phyloP scores from a whole-genome alignment of 2,113 vertebrate genomes.

The Cololabis saira region DNA sequence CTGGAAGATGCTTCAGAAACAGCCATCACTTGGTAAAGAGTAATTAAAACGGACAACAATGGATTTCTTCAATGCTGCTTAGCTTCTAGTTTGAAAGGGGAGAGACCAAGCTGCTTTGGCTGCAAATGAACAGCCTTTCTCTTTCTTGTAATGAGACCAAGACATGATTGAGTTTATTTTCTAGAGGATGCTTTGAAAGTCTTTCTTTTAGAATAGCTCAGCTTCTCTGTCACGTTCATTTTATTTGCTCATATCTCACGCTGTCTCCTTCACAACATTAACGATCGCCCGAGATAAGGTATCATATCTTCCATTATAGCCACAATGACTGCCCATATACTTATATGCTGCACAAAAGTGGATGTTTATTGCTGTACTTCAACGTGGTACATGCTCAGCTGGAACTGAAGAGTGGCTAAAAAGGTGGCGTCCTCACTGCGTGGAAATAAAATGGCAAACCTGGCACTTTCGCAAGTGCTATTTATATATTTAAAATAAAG shows the following conservation, averaged over 20 bases:
- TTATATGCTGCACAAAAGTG: conserved; percentile 21
- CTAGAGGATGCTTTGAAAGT: conserved; percentile 24
- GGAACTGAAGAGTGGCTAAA: conserved; percentile 50
- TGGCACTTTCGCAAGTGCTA: conserved; percentile 46
- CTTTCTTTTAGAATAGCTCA: conserved; percentile 9
- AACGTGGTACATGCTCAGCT: conserved; percentile 29
- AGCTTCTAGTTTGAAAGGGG: conserved; percentile 7
- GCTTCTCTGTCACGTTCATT: conserved; percentile 30
- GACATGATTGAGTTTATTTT: conserved; percentile 41
- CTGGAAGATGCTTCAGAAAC: neutral
- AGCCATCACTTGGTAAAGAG: neutral
- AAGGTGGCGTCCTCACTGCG: conserved; percentile 30
- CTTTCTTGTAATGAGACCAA: conserved; percentile 28
- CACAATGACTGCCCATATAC: conserved; percentile 20
- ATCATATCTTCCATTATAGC: conserved; percentile 44
- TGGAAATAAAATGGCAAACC: conserved; percentile 48
- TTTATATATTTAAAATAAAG: conserved; percentile 31
- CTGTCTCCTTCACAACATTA: neutral
- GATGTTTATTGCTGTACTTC: conserved; percentile 28
- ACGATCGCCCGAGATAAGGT: conserved; percentile 22
- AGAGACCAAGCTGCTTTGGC: conserved; percentile 45
- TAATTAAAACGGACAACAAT: neutral
- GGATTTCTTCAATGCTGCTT: neutral
- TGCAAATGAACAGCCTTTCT: conserved; percentile 44
- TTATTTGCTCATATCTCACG: conserved; percentile 9